Base-by-base conservation (phyloP, 1,140 invertebrate species). In the Teleogryllus occipitalis region DNA sequence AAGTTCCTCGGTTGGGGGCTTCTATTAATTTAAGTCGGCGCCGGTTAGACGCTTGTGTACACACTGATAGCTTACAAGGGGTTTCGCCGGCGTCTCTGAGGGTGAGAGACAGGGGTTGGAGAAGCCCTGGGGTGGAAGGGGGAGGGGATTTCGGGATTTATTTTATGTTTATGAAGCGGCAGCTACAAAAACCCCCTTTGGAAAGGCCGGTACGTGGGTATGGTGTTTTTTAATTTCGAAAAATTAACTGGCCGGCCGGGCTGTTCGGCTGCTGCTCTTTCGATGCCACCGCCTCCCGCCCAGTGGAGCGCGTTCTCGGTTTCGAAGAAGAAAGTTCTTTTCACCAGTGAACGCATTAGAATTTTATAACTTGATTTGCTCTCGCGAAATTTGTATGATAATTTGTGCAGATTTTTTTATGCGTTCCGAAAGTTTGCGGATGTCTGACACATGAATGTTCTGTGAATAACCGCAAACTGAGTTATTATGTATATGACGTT, bases 1-100 rank as follows among this genome's bases (percentile, higher is more conserved):
- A 65, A 65, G 0, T 65, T 10, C 10, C 10, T 14, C 10, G 54
- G 54, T 18, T 14, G 18, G 54, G 54, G 54, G 54, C 10, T 65
- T 65, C 54, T 65, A 65, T 65, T 65, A 65, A 65, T 65, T 65
- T 65, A 65, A 65, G 54, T 65, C 54, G 54, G 7, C 54, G 54
- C 54, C 54, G 54, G 54, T 65, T 65, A 65, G 54, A 65, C 54
- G 54, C 54, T 65, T 65, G 54, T 65, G 54, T 65, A 65, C 54
- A 65, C 54, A 65, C 54, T 65, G 54, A 65, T 65, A 65, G 54
- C 54, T 65, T 65, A 65, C 54, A 65, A 14, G 54, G 54, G 10
- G 54, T 65, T 18, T 65, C 54, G 54, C 18, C 27, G 27, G 27
- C 27, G 27, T 39, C 27, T 5, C 27, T 39, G 27, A 5, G 54